Evolutionary conservation across 2,888 invertebrate species (phyloP).

Genomic region (Pilophorus perplexus): DNA sequence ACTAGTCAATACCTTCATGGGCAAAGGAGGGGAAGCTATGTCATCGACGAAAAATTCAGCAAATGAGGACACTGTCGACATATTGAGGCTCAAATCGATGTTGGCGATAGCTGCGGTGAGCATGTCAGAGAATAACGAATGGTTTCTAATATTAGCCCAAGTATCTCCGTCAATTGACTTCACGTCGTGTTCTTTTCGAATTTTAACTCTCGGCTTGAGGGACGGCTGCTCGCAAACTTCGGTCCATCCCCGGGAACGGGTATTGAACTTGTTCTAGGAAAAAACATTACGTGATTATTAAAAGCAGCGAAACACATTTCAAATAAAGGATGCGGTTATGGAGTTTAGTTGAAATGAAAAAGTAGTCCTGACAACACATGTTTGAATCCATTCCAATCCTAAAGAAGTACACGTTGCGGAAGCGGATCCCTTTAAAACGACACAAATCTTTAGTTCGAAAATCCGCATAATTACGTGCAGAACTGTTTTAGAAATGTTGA

Average conservation of each 20-base stretch:
- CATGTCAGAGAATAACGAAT: conserved; percentile 48
- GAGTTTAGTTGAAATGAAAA: too few relatives aligned
- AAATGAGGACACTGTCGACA: conserved; percentile 78
- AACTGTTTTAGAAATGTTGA: too few relatives aligned
- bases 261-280: conserved; percentile 73
- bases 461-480: too few relatives aligned
- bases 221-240: conserved; percentile 56
- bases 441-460: too few relatives aligned
- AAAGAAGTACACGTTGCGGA: too few relatives aligned
- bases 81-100: conserved; percentile 66
- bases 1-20: conserved; percentile 80
- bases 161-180: conserved; percentile 47
- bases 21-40: conserved; percentile 73
- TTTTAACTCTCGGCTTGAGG: conserved; percentile 57
- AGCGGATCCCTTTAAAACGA: too few relatives aligned
- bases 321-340: too few relatives aligned
- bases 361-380: too few relatives aligned
- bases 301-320: too few relatives aligned
- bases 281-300: too few relatives aligned
- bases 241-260: conserved; percentile 77
- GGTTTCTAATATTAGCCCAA: conserved; percentile 45
- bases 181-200: conserved; percentile 63
- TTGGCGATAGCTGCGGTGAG: conserved; percentile 53
- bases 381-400: too few relatives aligned
- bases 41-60: conserved; percentile 86